phyloP scores from a whole-genome alignment of 2,888 invertebrate species.

The Terebella lapidaria region DNA sequence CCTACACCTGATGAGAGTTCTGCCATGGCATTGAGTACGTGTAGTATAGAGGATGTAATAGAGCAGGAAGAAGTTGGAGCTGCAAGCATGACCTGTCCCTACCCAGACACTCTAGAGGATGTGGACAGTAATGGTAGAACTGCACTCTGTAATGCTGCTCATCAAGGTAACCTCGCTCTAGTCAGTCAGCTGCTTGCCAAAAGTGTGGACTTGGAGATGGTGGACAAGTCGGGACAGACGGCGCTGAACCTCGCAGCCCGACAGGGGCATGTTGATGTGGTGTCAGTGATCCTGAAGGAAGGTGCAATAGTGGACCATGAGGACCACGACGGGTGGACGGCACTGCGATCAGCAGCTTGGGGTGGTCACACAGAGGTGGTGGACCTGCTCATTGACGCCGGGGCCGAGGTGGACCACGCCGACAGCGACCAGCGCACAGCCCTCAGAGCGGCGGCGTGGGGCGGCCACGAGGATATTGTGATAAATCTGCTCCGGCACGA shows the following conservation, averaged over 20 bases:
- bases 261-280: conserved; percentile 54
- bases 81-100: conserved; percentile 55
- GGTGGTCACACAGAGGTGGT: conserved; percentile 71
- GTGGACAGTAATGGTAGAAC: conserved; percentile 61
- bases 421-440: conserved; percentile 69
- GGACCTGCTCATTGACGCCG: conserved; percentile 31
- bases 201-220: conserved; percentile 69
- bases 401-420: conserved; percentile 48
- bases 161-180: conserved; percentile 65
- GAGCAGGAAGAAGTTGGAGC: conserved; percentile 27
- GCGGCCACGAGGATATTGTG: conserved; percentile 57
- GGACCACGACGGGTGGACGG: conserved; percentile 56
- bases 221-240: conserved; percentile 62
- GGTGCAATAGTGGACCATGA: conserved; percentile 46
- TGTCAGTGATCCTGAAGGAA: conserved; percentile 41
- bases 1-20: conserved; percentile 59
- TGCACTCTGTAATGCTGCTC: conserved; percentile 65
- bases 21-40: neutral
- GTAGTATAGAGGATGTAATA: conserved; percentile 20
- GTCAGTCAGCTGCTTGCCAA: conserved; percentile 82
- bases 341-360: conserved; percentile 81
- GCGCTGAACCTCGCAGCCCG: conserved; percentile 70
- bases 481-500: conserved; percentile 61
- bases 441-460: conserved; percentile 74
- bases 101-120: conserved; percentile 54